These are phyloP conservation scores for Gymnoscopelus braueri DNA, from an alignment of 2,797 vertebrate genomes.

Conservation along the genomic window DNA sequence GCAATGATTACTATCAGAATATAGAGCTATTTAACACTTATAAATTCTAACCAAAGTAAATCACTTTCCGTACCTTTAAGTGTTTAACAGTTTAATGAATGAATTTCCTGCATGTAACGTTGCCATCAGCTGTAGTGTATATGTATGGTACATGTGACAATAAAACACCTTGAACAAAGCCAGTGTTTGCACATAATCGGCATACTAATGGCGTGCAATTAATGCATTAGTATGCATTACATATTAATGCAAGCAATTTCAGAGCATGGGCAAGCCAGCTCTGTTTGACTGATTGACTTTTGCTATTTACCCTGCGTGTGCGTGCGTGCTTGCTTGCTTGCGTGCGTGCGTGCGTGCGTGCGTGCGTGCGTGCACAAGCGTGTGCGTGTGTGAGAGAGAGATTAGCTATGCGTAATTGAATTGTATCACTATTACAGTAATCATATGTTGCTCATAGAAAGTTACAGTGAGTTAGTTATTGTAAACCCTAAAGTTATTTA, in stretches of 20 bases:
- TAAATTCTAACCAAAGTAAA: too few species aligned
- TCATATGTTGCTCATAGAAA: slow-evolving; percentile 8
- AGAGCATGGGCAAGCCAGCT: slow-evolving; percentile 26
- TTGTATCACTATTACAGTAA: neutral
- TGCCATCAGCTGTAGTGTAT: too few species aligned
- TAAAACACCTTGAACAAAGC: too few species aligned
- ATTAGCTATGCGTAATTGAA: too few species aligned
- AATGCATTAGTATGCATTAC: neutral
- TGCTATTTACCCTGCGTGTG: slow-evolving; percentile 38
- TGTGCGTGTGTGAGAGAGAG: slow-evolving; percentile 16
- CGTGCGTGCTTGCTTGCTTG: slow-evolving; percentile 3
- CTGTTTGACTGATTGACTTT: slow-evolving; percentile 15
- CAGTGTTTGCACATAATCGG: too few species aligned
- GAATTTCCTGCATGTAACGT: too few species aligned
- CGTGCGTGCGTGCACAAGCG: neutral
- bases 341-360: slow-evolving; percentile 6
- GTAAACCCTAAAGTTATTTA: slow-evolving; percentile 34
- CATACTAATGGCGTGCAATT: too few species aligned
- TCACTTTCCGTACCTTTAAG: too few species aligned
- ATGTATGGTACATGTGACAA: too few species aligned
- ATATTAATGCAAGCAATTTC: slow-evolving; percentile 1
- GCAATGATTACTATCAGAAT: too few species aligned
- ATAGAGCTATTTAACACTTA: too few species aligned
- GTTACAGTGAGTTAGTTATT: slow-evolving; percentile 1
- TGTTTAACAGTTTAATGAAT: too few species aligned